Evolutionary conservation across 2,797 vertebrate species (phyloP), one percentile per base, ranked within the genome.

Genomic region (Vespertilio murinus): DNA sequence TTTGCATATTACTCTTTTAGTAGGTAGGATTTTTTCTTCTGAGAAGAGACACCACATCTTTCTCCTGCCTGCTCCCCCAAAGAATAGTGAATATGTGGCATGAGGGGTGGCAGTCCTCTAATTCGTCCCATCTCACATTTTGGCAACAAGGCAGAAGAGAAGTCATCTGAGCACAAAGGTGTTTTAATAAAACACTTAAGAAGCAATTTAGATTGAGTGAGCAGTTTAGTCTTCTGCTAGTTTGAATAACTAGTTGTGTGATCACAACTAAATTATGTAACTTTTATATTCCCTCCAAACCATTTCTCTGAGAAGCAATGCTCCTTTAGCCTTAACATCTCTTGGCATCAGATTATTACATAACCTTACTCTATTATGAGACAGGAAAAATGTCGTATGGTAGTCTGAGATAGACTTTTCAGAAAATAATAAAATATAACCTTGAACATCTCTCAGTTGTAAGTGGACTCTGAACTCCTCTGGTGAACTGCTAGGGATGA

Each of bases 361-460:
- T 20, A 78, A 86, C 1, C 17, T 67, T 94, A 61, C 49, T 94
- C 65, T 92, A 2, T 79, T 71, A 42, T 25, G 47, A 25, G 3
- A 80, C 17, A 79, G 42, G 28, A 85, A 59, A 93, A 84, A 75
- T 30, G 28, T 56, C 22, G 16, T 28, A 47, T 40, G 33, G 28
- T 83, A 4, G 65, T 79, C 45, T 78, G 10, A 64, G n/a, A 83
- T 54, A 8, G 14, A 33, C 13, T 87, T 86, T 69, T 40, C 59
- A 4, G 83, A 93, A 82, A 87, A 78, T 30, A 78, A 54, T 71
- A 81, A 91, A 94, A 90, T 64, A 88, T 9, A 95, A 82, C 35
- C 90, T 91, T 84, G 52, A 81, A 20, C 75, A 87, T 73, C 16
- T 87, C 69, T 94, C 70, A 65, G 28, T 74, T 80, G 22, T 8